Percentiles rank a stretch among this genome's conserved stretches.
Evolutionary conservation across 2,797 vertebrate genomes (phyloP).

Genomic region (Pelochelys cantorii): DNA sequence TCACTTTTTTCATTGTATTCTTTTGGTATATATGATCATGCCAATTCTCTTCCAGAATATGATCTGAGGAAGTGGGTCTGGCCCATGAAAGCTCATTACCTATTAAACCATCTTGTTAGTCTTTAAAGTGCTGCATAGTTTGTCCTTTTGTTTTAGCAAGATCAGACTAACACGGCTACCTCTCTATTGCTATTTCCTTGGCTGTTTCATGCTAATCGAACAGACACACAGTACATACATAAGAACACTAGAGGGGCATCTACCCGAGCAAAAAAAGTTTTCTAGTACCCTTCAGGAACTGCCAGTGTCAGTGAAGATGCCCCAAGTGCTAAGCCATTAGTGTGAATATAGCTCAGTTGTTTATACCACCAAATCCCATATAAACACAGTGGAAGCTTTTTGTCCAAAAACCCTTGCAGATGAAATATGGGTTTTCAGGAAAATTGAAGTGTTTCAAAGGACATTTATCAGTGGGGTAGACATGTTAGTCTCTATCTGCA

Average conservation of each 20-base stretch:
- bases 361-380: neutral
- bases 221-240: neutral
- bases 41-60: too few species aligned
- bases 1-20: too few species aligned
- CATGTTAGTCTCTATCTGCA: too few species aligned
- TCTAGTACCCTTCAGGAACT: conserved; percentile 8
- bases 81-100: too few species aligned
- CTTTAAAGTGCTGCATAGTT: too few species aligned
- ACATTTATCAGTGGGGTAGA: too few species aligned
- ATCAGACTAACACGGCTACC: too few species aligned
- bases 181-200: neutral
- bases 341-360: neutral
- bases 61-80: too few species aligned
- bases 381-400: neutral
- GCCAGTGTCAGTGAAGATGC: neutral
- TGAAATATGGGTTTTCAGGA: neutral
- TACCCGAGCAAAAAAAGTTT: neutral
- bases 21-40: too few species aligned
- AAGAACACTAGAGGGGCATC: neutral
- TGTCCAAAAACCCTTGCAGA: neutral
- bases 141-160: too few species aligned
- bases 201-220: neutral
- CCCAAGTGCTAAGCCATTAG: neutral
- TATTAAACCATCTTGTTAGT: too few species aligned
- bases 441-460: neutral